Percentiles rank a stretch among this genome's conserved stretches.
Conservation (phyloP, 1,140 invertebrate species). For the Idris sp. region DNA sequence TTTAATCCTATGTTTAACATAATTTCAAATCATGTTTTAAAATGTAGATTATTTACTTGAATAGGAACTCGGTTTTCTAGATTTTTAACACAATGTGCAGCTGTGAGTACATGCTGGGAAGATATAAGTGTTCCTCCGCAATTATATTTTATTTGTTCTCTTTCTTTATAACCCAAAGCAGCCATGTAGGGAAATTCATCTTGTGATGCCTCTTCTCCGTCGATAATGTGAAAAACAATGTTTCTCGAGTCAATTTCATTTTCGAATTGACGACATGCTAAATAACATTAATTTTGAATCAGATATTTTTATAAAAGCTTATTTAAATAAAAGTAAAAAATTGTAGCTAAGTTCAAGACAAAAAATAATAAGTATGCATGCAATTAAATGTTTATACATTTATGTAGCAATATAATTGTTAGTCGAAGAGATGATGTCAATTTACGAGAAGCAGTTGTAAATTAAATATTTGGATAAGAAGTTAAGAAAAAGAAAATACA, state of each 20-base stretch:
- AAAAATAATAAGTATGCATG: no score
- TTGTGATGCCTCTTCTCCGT: conserved; percentile 47
- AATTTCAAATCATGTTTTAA: background rate
- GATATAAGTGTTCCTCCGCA: conserved; percentile 91
- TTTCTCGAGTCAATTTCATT: conserved; percentile 56
- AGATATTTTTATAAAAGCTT: no score
- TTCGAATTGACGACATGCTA: conserved; percentile 71
- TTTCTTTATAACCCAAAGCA: conserved; percentile 67
- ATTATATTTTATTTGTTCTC: conserved; percentile 75
- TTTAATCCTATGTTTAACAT: background rate
- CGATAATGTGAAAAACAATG: conserved; percentile 64
- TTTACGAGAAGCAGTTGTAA: no score
- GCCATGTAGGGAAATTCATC: conserved; percentile 72
- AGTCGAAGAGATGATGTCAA: no score
- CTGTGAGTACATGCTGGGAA: conserved; percentile 86
- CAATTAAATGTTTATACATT: no score
- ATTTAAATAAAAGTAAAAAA: no score
- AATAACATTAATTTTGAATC: no score
- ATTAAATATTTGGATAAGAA: no score
- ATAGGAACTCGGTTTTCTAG: conserved; percentile 68
- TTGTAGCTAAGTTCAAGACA: no score
- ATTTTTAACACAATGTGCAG: conserved; percentile 86
- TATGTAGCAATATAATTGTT: no score
- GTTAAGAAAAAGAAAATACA: no score
- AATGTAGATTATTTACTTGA: conserved; percentile 66